Conservation (phyloP, 1,140 invertebrate genomes). For the Zophobas atratus region DNA sequence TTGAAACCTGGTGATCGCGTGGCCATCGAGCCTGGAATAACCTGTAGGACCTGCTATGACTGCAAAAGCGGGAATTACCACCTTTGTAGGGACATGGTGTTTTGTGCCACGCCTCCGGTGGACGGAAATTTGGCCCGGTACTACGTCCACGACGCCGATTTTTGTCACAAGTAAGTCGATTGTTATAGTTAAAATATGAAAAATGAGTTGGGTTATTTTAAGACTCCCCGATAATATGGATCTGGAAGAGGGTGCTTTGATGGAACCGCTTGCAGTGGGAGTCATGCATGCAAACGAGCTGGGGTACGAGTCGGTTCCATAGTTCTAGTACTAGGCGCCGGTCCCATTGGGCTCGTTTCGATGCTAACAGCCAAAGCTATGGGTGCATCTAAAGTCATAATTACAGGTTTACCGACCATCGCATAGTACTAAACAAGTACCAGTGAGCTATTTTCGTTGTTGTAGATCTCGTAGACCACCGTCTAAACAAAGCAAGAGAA, state of each 20-base stretch:
- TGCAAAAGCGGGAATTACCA: slow-evolving; percentile 93
- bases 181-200: no score
- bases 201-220: neutral
- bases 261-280: slow-evolving; percentile 94
- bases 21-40: slow-evolving; percentile 91
- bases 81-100: slow-evolving; percentile 86
- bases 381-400: slow-evolving; percentile 86
- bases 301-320: slow-evolving; percentile 79
- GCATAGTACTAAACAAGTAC: no score
- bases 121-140: slow-evolving; percentile 88
- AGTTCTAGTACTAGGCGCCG: slow-evolving; percentile 91
- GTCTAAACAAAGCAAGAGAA: slow-evolving; percentile 84
- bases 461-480: slow-evolving; percentile 82
- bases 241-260: slow-evolving; percentile 92
- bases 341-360: slow-evolving; percentile 91
- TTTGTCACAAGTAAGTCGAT: slow-evolving; percentile 80
- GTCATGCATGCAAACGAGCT: slow-evolving; percentile 92
- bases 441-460: neutral
- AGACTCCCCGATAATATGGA: slow-evolving; percentile 91
- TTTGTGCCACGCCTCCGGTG: slow-evolving; percentile 90
- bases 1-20: slow-evolving; percentile 79
- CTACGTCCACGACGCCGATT: slow-evolving; percentile 91
- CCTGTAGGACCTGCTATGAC: slow-evolving; percentile 87
- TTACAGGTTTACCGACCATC: slow-evolving; percentile 77
- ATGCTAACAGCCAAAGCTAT: slow-evolving; percentile 90